Evolutionary conservation across 2,888 invertebrate genomes (phyloP).

Genomic region (Callyntrura guangdongensis): DNA sequence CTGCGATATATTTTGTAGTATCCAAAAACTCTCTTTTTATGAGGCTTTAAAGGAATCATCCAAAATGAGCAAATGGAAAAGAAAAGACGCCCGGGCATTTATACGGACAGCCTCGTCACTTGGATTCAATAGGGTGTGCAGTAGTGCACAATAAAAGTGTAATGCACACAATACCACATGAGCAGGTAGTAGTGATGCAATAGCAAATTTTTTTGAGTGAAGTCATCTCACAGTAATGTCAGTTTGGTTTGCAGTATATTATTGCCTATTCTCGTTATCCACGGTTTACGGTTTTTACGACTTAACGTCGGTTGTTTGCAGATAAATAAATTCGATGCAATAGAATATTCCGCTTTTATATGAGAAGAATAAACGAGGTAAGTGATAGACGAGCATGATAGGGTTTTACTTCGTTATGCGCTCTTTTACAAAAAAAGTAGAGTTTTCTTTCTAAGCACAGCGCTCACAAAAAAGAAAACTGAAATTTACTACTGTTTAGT

Average conservation of each 20-base stretch:
- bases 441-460: no score
- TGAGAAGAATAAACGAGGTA: no score
- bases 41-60: constrained; percentile 47
- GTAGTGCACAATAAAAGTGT: background rate
- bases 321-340: no score
- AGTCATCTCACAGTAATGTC: constrained; percentile 40
- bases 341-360: no score
- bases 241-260: constrained; percentile 17
- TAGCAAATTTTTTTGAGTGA: constrained; percentile 54
- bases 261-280: constrained; percentile 47
- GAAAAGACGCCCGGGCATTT: constrained; percentile 11
- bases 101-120: background rate
- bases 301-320: constrained; percentile 25
- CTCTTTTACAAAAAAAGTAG: no score
- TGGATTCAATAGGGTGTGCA: background rate
- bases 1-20: background rate
- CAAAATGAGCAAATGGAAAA: constrained; percentile 45
- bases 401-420: no score
- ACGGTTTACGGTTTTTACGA: constrained; percentile 44
- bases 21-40: constrained; percentile 58
- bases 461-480: background rate
- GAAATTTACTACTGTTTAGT: background rate
- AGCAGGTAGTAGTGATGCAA: constrained; percentile 6
- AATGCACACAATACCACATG: constrained; percentile 18
- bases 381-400: no score